These are phyloP conservation scores for Nesometra sesokonis DNA, from an alignment of 35 echinoderm and acorn worm genomes.

Conservation along the genomic window DNA sequence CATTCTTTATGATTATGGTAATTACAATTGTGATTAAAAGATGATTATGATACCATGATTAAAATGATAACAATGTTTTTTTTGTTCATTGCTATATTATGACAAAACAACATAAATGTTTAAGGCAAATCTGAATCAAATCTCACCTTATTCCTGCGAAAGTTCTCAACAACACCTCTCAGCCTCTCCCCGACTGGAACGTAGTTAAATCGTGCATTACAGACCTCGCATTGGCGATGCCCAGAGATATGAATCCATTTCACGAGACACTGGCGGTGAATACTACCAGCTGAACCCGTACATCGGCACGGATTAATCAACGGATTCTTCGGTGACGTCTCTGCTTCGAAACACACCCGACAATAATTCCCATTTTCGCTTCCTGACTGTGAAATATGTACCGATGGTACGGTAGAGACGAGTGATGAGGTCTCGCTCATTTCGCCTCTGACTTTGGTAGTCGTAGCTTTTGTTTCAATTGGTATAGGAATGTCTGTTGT, in stretches of 20 bases:
- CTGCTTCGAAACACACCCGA: constrained; percentile 87
- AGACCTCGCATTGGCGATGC: constrained; percentile 73
- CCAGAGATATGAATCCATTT: constrained; percentile 98
- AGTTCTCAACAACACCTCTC: constrained; percentile 90
- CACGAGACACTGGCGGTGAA: constrained; percentile 89
- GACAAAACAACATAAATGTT: too few relatives aligned
- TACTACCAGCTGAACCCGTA: constrained; percentile 80
- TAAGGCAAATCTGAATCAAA: too few relatives aligned
- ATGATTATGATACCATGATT: too few relatives aligned
- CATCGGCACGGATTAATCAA: constrained; percentile 88
- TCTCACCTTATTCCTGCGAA: constrained; percentile 81
- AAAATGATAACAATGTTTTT: too few relatives aligned
- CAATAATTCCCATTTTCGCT: constrained; percentile 79
- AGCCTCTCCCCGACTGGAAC: constrained; percentile 80
- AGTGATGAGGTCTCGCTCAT: constrained; percentile 68
- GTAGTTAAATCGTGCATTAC: constrained; percentile 73
- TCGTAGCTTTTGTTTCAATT: neutral
- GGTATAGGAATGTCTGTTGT: constrained; percentile 20
- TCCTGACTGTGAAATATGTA: constrained; percentile 50
- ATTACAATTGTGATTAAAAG: too few relatives aligned
- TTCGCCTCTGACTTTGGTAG: constrained; percentile 32
- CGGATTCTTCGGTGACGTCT: constrained; percentile 78
- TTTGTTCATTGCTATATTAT: too few relatives aligned
- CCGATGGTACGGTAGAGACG: constrained; percentile 63
- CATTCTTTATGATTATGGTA: too few relatives aligned